Conservation (phyloP, 2,113 vertebrate genomes). For the Connochaetes taurinus region DNA sequence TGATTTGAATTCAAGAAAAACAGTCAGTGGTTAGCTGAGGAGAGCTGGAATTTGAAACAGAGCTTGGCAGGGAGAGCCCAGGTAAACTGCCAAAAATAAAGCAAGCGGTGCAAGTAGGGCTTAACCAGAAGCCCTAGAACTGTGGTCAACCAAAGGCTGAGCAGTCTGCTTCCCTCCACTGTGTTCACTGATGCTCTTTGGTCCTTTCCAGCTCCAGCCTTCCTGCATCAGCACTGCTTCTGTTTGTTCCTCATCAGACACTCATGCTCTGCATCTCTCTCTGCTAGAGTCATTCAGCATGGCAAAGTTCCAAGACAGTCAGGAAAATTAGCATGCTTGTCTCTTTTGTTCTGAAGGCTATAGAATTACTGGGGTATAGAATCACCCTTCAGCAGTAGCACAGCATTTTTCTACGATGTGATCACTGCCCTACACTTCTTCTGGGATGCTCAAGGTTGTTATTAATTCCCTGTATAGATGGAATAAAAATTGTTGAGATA, state of each 20-base stretch:
- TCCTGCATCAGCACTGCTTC: fast-evolving
- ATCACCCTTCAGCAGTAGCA: no score
- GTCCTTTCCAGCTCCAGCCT: fast-evolving
- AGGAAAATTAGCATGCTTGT: background rate
- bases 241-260: background rate
- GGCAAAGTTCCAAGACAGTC: background rate
- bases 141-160: fast-evolving
- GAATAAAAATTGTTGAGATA: background rate
- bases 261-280: background rate
- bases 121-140: fast-evolving
- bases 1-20: background rate
- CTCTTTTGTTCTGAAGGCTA: background rate
- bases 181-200: fast-evolving
- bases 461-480: background rate
- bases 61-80: background rate
- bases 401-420: no score
- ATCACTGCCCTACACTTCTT: background rate
- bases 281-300: fast-evolving
- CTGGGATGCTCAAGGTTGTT: background rate
- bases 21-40: background rate
- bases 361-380: background rate
- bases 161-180: fast-evolving
- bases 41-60: background rate
- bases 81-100: background rate
- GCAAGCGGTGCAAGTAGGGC: no score